phyloP scores from a whole-genome alignment of 2,888 invertebrate species.

The Palloptera scutellata region DNA sequence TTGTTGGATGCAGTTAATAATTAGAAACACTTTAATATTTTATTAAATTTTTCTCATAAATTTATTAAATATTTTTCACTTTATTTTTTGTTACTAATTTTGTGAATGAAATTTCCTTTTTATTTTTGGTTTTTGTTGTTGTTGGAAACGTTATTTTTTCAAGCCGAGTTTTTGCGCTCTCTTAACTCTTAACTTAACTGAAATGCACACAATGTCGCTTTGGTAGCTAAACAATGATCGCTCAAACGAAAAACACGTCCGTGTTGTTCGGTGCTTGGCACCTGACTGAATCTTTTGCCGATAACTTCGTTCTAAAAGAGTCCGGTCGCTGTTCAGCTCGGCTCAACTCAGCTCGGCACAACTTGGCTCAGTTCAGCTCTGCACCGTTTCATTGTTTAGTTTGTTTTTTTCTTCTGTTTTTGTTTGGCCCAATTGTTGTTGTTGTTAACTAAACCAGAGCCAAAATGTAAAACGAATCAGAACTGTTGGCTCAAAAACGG shows the following conservation, averaged over 20 bases:
- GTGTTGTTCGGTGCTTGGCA: conserved; percentile 64
- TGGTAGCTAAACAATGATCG: conserved; percentile 12
- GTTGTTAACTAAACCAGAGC: neutral
- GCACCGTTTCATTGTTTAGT: neutral
- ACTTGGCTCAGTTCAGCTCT: neutral
- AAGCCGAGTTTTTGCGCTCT: neutral
- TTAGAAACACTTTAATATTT: no score
- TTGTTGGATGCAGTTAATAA: no score
- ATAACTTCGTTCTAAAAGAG: conserved; percentile 59
- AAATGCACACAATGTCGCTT: neutral
- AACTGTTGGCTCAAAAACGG: conserved; percentile 36
- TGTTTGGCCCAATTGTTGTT: conserved; percentile 2
- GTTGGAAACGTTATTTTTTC: neutral
- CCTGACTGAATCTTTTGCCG: conserved; percentile 64
- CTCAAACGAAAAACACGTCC: conserved; percentile 50
- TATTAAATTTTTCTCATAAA: neutral
- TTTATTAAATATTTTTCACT: no score
- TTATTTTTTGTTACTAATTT: neutral
- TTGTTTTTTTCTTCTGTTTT: neutral
- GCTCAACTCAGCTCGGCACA: neutral
- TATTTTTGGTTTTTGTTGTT: neutral
- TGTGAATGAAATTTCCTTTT: neutral
- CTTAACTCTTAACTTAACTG: neutral
- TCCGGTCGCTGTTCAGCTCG: conserved; percentile 36
- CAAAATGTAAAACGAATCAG: conserved; percentile 43